phyloP scores from a whole-genome alignment of 2,888 invertebrate genomes.

The Doris montereyensis region DNA sequence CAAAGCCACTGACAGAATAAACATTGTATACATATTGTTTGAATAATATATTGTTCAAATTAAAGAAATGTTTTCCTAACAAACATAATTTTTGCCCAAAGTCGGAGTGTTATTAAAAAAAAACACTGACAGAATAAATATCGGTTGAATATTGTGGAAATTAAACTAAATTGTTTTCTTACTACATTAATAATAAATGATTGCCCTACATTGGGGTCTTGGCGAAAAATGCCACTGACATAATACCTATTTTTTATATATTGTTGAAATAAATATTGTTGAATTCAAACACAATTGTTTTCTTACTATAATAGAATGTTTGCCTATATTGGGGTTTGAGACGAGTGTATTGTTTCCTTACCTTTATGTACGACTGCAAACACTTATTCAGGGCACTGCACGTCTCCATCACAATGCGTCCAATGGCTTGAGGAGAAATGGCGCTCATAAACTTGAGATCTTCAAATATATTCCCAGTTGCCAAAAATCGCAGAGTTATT shows the following conservation, averaged over 20 bases:
- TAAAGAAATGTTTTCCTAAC: neutral
- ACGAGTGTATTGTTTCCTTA: slow-evolving; percentile 1
- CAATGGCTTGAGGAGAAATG: slow-evolving; percentile 2
- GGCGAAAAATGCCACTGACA: neutral
- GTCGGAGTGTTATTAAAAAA: neutral
- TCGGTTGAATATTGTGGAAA: neutral
- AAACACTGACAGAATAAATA: neutral
- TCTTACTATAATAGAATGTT: neutral
- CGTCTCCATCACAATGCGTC: neutral
- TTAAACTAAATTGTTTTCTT: neutral
- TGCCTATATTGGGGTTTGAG: neutral
- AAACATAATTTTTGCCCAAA: neutral
- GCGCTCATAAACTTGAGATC: neutral
- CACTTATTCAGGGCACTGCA: slow-evolving; percentile 14
- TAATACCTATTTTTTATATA: neutral
- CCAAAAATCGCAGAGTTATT: neutral
- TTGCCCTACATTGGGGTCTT: neutral
- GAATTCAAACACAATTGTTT: slow-evolving; percentile 11
- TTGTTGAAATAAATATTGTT: slow-evolving; percentile 22
- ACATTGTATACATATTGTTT: slow-evolving; percentile 4
- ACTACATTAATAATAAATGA: neutral
- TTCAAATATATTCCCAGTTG: neutral
- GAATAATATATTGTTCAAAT: slow-evolving; percentile 4
- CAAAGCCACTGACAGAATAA: slow-evolving; percentile 16
- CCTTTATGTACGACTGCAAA: slow-evolving; percentile 23